Conservation (phyloP, 2,797 vertebrate genomes). For the Clarias platycephalus region DNA sequence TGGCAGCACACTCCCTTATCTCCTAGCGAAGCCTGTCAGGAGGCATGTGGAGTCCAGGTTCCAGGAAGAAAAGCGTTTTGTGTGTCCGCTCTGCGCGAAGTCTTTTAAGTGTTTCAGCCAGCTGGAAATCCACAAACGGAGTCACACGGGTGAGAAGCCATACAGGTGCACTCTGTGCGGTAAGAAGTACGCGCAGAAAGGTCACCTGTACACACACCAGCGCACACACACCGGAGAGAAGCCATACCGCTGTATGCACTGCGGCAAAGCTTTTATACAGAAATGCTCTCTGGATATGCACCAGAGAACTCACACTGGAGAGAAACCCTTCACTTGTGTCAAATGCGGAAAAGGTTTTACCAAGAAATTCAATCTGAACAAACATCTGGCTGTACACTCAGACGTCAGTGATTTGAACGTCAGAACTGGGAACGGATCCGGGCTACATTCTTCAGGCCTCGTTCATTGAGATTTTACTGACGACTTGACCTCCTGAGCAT, state of each 20-base stretch:
- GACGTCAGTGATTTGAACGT: slow-evolving; percentile 39
- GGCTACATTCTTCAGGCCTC: slow-evolving; percentile 18
- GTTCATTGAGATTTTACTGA: neutral
- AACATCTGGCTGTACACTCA: slow-evolving; percentile 63
- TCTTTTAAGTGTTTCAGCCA: slow-evolving; percentile 77
- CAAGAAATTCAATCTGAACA: slow-evolving; percentile 69
- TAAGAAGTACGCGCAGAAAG: slow-evolving; percentile 77
- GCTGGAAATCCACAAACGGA: slow-evolving; percentile 77
- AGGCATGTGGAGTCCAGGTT: slow-evolving; percentile 63
- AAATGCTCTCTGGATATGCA: slow-evolving; percentile 81
- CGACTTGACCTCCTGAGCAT: neutral
- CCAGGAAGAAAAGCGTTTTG: slow-evolving; percentile 65
- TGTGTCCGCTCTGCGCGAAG: slow-evolving; percentile 74
- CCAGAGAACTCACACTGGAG: slow-evolving; percentile 76
- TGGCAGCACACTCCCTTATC: slow-evolving; percentile 59
- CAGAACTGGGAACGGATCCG: slow-evolving; percentile 51
- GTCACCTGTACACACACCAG: slow-evolving; percentile 78
- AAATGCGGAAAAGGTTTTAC: slow-evolving; percentile 74
- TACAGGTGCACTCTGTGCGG: slow-evolving; percentile 75
- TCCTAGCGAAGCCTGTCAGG: slow-evolving; percentile 61
- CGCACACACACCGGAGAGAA: slow-evolving; percentile 79
- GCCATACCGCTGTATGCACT: slow-evolving; percentile 75
- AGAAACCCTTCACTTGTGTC: slow-evolving; percentile 74
- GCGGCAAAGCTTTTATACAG: slow-evolving; percentile 78
- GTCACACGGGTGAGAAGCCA: slow-evolving; percentile 79